These are phyloP conservation scores for Sesamia inferens DNA, from an alignment of 2,888 invertebrate genomes.

Conservation along the genomic window DNA sequence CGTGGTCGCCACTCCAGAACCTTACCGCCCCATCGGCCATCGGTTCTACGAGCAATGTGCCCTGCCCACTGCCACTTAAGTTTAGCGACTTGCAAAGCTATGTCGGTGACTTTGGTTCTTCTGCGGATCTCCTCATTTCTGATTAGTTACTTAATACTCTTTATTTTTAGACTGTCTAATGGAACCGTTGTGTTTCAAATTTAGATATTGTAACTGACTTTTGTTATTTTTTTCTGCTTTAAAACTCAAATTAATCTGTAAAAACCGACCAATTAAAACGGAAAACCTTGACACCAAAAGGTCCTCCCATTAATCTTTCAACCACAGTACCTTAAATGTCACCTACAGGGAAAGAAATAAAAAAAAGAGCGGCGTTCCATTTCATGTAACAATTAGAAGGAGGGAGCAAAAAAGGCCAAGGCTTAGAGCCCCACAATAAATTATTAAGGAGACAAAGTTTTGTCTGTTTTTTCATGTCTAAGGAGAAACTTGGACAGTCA, in stretches of 20 bases:
- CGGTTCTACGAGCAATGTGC: too few species aligned
- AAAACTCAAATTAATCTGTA: conserved; percentile 37
- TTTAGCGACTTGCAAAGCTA: too few species aligned
- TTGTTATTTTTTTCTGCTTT: conserved; percentile 21
- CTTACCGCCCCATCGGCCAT: too few species aligned
- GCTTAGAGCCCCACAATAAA: conserved; percentile 75
- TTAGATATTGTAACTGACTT: conserved; percentile 3
- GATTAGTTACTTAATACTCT: neutral
- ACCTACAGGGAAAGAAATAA: conserved; percentile 73
- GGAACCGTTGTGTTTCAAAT: conserved; percentile 1
- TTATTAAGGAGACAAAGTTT: conserved; percentile 81
- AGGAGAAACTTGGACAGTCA: conserved; percentile 68
- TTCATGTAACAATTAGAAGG: conserved; percentile 79
- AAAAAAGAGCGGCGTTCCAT: conserved; percentile 70
- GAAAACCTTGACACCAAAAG: conserved; percentile 65
- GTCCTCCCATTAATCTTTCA: conserved; percentile 65
- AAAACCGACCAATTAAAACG: conserved; percentile 62
- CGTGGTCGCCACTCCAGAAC: too few species aligned
- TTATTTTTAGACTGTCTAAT: conserved; percentile 22
- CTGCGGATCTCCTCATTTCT: too few species aligned
- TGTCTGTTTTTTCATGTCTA: conserved; percentile 73
- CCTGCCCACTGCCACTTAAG: too few species aligned
- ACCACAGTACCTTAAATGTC: conserved; percentile 71
- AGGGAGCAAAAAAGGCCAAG: conserved; percentile 71
- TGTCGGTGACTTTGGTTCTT: too few species aligned